These are phyloP conservation scores for Atherinomorus stipes DNA, from an alignment of 2,113 vertebrate genomes.

Conservation along the genomic window DNA sequence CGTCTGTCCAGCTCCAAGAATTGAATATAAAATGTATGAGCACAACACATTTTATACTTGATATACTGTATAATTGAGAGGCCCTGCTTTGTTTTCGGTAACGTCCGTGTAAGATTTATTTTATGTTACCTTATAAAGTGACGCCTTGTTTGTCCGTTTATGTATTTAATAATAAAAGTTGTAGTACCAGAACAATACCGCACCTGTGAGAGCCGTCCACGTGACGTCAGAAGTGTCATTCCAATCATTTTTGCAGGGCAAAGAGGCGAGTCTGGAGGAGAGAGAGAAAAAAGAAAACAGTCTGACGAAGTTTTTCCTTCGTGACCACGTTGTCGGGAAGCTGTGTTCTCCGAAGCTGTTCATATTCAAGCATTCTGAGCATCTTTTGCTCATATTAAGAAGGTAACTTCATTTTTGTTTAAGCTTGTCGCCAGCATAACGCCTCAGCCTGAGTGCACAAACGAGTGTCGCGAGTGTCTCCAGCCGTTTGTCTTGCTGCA, in stretches of 20 bases:
- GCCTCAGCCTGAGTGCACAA: not conserved
- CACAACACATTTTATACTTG: too few species aligned
- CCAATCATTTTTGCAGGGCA: constrained; percentile 32
- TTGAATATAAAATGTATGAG: too few species aligned
- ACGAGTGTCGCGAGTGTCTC: not conserved
- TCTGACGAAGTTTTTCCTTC: not conserved
- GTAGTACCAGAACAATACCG: not conserved
- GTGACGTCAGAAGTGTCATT: constrained; percentile 61
- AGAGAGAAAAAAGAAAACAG: too few species aligned
- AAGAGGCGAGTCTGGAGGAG: constrained; percentile 40
- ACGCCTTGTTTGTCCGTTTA: too few species aligned
- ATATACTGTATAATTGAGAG: too few species aligned
- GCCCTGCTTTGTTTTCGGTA: too few species aligned
- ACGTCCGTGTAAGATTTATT: too few species aligned
- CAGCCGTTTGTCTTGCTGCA: not conserved
- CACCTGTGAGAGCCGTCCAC: not conserved
- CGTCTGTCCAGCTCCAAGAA: too few species aligned
- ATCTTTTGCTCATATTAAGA: not conserved
- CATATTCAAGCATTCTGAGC: not conserved
- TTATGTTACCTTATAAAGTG: too few species aligned
- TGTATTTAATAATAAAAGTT: not conserved
- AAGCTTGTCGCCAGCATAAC: not conserved
- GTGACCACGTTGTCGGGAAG: not conserved
- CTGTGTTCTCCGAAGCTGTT: not conserved
- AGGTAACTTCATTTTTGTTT: constrained; percentile 35